Evolutionary conservation across 2,888 invertebrate genomes (phyloP), one percentile per base, ranked within the genome.

Genomic region (Drosophila cyrtoloma): DNA sequence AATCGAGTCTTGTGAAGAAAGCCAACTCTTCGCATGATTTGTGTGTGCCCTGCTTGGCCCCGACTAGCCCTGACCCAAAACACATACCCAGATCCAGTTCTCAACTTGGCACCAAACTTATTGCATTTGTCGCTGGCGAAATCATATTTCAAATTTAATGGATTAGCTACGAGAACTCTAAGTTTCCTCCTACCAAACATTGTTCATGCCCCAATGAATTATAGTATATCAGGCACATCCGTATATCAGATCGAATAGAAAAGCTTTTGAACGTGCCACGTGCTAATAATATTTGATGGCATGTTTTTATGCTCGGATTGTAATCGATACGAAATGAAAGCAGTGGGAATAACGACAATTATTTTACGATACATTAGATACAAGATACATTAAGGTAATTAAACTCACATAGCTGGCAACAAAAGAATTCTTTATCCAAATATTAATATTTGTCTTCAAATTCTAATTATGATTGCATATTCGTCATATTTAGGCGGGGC

Each of bases 101-200:
- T 32, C 62, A 57, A 66, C 57, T 74, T 72, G 73, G 58, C 67
- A 68, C 62, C 44, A 28, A 28, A 73, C 75, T 72, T 71, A 72
- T 77, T 71, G 63, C 77, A 81, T 72, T 77, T 77, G 71, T 44
- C 22, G 12, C 44, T 22, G 7, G 26, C 70, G 57, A 71, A 70
- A 86, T 67, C 79, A 87, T 85, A 83, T 81, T 75, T 85, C 81
- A 85, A 77, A 77, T 77, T 79, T 81, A 85, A 85, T 85, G 85
- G 86, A 88, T 81, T 85, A 79, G 74, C 79, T n/a, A 28, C 35
- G 52, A 59, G 16, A 53, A 61, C 28, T 57, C 44, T n/a, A 28
- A 75, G 62, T 58, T 77, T 53, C 71, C 55, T 76, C 26, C 33
- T 37, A 33, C 32, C 32, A 57, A 69, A 66, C 69, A 53, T 71